Conservation (phyloP, 2,888 invertebrate species). For the Carterocephalus palaemon region DNA sequence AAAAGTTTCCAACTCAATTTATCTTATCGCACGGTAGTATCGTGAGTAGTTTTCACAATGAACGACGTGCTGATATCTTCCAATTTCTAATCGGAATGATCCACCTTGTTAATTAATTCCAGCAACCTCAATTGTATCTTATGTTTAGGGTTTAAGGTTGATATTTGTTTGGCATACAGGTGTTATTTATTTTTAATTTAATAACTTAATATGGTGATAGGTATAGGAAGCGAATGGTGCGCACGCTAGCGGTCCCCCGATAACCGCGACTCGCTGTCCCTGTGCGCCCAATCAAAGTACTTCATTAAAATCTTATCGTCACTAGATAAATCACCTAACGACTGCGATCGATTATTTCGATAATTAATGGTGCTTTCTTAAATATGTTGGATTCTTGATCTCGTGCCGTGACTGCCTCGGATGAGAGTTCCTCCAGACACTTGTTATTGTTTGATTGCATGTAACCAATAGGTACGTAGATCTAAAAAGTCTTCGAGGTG, state of each 20-base stretch:
- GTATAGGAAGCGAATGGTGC: slow-evolving; percentile 69
- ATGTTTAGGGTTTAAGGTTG: slow-evolving; percentile 40
- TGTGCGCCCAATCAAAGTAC: slow-evolving; percentile 77
- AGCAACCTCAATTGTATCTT: slow-evolving; percentile 41
- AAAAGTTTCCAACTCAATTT: slow-evolving; percentile 68
- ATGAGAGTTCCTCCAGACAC: slow-evolving; percentile 41
- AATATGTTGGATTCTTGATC: slow-evolving; percentile 68
- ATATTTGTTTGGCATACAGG: slow-evolving; percentile 37
- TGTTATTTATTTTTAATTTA: slow-evolving; percentile 70
- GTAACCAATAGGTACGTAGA: too few species aligned
- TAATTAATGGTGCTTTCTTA: slow-evolving; percentile 74
- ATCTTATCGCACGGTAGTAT: slow-evolving; percentile 75
- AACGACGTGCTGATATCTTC: slow-evolving; percentile 76
- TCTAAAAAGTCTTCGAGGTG: slow-evolving; percentile 3
- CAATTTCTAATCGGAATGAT: slow-evolving; percentile 77
- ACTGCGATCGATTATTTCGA: slow-evolving; percentile 77
- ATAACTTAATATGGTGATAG: slow-evolving; percentile 74
- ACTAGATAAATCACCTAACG: slow-evolving; percentile 78
- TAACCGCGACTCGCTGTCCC: slow-evolving; percentile 65
- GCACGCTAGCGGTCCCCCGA: slow-evolving; percentile 64
- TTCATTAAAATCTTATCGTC: slow-evolving; percentile 79
- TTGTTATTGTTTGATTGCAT: slow-evolving; percentile 30
- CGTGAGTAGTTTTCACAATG: slow-evolving; percentile 76
- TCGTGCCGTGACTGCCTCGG: slow-evolving; percentile 36
- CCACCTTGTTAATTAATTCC: slow-evolving; percentile 69